These are phyloP conservation scores for Sycophaga agraensis DNA, from an alignment of 1,140 invertebrate species.

Conservation along the genomic window DNA sequence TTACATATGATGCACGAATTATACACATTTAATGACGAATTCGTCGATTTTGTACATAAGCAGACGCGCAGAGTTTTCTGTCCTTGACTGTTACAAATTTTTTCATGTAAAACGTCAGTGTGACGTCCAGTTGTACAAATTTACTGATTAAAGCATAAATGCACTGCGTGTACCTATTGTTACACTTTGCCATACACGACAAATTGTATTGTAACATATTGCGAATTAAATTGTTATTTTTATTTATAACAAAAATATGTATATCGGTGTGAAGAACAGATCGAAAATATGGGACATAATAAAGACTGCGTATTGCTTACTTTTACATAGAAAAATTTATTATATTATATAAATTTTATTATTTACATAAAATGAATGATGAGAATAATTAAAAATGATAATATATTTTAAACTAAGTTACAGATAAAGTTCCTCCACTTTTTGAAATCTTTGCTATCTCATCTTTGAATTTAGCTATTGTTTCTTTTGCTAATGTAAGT, in stretches of 20 bases:
- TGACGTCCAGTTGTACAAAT: conserved; percentile 47
- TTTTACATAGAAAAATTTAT: conserved; percentile 31
- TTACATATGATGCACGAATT: conserved; percentile 27
- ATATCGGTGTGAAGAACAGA: conserved; percentile 43
- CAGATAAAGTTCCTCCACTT: conserved; percentile 32
- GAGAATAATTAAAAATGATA: conserved; percentile 2
- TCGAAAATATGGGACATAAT: conserved; percentile 44
- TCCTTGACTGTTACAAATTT: conserved; percentile 27
- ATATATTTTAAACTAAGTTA: conserved; percentile 10
- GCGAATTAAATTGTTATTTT: conserved; percentile 50
- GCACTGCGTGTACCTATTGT: conserved; percentile 41
- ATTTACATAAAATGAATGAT: conserved; percentile 20
- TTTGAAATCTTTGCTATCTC: conserved; percentile 73
- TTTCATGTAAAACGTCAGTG: conserved; percentile 20
- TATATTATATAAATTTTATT: conserved; percentile 20
- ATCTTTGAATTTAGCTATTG: conserved; percentile 84
- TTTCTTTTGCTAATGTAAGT: conserved; percentile 85
- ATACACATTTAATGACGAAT: conserved; percentile 20
- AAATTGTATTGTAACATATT: conserved; percentile 44
- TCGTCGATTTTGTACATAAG: conserved; percentile 27
- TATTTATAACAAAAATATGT: conserved; percentile 45
- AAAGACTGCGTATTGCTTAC: conserved; percentile 48
- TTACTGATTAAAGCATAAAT: conserved; percentile 41
- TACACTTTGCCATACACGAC: conserved; percentile 47
- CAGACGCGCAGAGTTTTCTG: conserved; percentile 18